phyloP scores from a whole-genome alignment of 2,888 invertebrate species.

The Drosophila paramelanica region DNA sequence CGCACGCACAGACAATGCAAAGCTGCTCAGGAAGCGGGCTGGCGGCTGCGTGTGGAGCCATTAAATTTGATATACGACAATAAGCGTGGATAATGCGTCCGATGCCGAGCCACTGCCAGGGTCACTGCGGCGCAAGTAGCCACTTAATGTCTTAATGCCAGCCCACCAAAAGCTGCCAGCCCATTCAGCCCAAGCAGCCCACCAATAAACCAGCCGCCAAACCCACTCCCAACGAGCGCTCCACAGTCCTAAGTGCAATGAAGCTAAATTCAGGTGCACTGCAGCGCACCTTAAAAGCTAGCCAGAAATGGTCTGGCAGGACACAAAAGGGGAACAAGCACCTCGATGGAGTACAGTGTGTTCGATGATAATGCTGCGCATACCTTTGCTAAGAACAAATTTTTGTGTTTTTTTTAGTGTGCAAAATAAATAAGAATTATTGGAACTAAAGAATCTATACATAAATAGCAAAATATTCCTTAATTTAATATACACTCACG shows the following conservation, averaged over 20 bases:
- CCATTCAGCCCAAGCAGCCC: not conserved
- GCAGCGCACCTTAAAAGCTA: conserved; percentile 16
- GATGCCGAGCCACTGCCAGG: conserved; percentile 17
- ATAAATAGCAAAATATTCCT: not conserved
- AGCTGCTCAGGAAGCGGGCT: conserved; percentile 57
- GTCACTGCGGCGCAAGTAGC: conserved; percentile 18
- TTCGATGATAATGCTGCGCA: no score
- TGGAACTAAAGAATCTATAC: no score
- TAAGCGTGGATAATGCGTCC: conserved; percentile 69
- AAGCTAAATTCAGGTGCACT: conserved; percentile 42
- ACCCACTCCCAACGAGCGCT: conserved; percentile 6
- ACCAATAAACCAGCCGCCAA: conserved; percentile 31
- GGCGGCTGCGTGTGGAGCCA: conserved; percentile 56
- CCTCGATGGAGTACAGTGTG: no score
- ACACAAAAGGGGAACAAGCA: no score
- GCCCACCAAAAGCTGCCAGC: not conserved
- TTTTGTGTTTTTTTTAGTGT: no score
- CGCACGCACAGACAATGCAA: conserved; percentile 48
- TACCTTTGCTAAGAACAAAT: no score
- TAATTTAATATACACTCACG: not conserved
- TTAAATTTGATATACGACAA: conserved; percentile 79
- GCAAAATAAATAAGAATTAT: no score
- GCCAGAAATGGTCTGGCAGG: not conserved
- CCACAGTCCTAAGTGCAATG: conserved; percentile 6
- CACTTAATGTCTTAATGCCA: conserved; percentile 36